Percentiles rank a stretch among this genome's conserved stretches.
These are phyloP conservation scores for Chirona hameri DNA, from an alignment of 2,888 invertebrate genomes.

Conservation along the genomic window DNA sequence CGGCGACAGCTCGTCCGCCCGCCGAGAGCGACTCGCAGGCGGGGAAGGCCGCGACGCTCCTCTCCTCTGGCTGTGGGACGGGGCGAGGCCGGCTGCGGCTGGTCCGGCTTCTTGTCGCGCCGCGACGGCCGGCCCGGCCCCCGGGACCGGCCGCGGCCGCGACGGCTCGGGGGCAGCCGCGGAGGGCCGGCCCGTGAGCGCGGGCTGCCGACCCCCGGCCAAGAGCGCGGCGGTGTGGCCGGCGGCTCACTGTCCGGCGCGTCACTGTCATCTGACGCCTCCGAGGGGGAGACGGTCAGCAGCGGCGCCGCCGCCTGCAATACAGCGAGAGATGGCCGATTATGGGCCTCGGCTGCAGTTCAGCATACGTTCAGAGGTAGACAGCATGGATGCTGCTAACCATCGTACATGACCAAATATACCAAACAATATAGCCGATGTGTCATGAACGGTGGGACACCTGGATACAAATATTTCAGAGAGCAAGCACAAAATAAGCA, in stretches of 20 bases:
- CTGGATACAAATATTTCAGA: too few relatives aligned
- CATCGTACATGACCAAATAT: too few relatives aligned
- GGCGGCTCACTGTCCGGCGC: neutral
- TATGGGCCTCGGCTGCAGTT: too few relatives aligned
- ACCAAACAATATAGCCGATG: too few relatives aligned
- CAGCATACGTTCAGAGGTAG: too few relatives aligned
- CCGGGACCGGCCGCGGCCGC: neutral
- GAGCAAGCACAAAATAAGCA: too few relatives aligned
- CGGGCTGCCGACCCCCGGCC: neutral
- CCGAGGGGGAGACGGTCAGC: neutral
- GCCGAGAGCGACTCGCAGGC: neutral
- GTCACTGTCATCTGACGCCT: neutral
- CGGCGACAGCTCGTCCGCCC: neutral
- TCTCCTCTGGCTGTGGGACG: neutral
- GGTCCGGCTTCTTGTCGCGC: neutral
- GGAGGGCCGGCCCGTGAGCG: neutral
- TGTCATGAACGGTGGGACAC: too few relatives aligned
- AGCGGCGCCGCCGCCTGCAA: neutral
- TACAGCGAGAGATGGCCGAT: too few relatives aligned
- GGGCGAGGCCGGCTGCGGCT: neutral
- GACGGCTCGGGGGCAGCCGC: too few relatives aligned
- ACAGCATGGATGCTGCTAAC: too few relatives aligned
- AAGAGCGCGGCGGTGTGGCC: neutral
- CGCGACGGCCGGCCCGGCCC: neutral
- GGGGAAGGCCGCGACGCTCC: neutral